Base-by-base conservation (phyloP, 2,797 vertebrate species). In the Sebastes nivosus region DNA sequence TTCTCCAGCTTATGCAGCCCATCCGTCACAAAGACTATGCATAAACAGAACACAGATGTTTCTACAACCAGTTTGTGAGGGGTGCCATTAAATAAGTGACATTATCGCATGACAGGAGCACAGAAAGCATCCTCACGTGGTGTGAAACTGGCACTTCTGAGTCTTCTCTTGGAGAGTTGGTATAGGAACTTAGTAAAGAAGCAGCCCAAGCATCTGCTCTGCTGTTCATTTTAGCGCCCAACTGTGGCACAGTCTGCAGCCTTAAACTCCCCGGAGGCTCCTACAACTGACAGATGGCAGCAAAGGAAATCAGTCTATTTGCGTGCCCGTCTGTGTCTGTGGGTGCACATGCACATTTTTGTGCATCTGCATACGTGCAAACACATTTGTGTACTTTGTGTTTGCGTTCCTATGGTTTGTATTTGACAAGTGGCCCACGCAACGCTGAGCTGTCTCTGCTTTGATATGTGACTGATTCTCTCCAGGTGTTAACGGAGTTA, bases 191-290 rank as follows among this genome's bases (percentile, higher is more conserved):
- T 70, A 70, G 36, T 63, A 57, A 82, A 75, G n/a, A 71, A 75
- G 75, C 72, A 74, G 75, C 69, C 64, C 61, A 86, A 92, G 88
- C 91, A 92, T 93, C 92, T 93, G 91, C 75, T 80, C 6, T 12
- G 68, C 57, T 66, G 77, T 81, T 90, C 88, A 75, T 80, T 90
- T 88, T 77, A 86, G 65, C 89, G 87, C 75, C 89, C 79, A 84
- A 90, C 90, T 92, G 90, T 85, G 85, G 84, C 72, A 14, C 67
- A 82, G 72, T 90, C 79, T 90, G 85, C 80, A 87, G 71, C 81
- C 54, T 42, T 22, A 54, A 84, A 72, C 29, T 82, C 92, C 85
- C 91, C 57, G 5, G 87, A 87, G 88, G 76, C 75, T 75, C 66
- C 75, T 16, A n/a, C 68, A 36, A 67, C 77, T 88, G 84, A 87